Percentiles rank a stretch among this genome's conserved stretches.
Conservation (phyloP, 2,888 invertebrate genomes). For the Erebia ligea region DNA sequence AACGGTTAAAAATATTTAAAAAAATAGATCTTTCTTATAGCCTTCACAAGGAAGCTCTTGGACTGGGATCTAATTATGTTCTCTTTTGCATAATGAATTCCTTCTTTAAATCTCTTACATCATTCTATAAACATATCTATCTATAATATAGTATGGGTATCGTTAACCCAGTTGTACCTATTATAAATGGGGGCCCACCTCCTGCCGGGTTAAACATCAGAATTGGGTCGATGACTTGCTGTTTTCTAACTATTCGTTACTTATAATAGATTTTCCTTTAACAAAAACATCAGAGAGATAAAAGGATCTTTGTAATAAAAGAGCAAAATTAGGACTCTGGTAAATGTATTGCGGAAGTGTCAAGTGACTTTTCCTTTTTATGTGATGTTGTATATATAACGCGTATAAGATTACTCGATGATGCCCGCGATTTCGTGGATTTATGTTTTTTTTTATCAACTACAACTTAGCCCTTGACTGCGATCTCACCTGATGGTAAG, state of each 20-base stretch:
- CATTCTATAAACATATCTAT: too few species aligned
- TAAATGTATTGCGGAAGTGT: background rate
- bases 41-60: too few species aligned
- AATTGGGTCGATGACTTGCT: slow-evolving; percentile 32
- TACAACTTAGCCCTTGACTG: too few species aligned
- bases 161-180: background rate
- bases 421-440: too few species aligned
- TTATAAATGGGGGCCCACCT: background rate
- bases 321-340: background rate
- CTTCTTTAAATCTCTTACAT: too few species aligned
- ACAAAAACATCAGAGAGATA: background rate
- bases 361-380: background rate
- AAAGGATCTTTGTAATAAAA: slow-evolving; percentile 3
- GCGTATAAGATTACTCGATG: too few species aligned
- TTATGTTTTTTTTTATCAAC: too few species aligned
- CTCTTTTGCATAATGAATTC: too few species aligned
- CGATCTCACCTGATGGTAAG: too few species aligned
- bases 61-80: too few species aligned
- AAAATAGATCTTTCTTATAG: too few species aligned
- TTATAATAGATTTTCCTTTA: slow-evolving; percentile 8
- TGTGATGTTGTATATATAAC: background rate
- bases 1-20: too few species aligned
- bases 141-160: background rate
- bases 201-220: background rate
- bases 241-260: slow-evolving; percentile 8